Evolutionary conservation across 1,140 invertebrate genomes (phyloP), one percentile per base, ranked within the genome.

Genomic region (Temnothorax curvispinosus): DNA sequence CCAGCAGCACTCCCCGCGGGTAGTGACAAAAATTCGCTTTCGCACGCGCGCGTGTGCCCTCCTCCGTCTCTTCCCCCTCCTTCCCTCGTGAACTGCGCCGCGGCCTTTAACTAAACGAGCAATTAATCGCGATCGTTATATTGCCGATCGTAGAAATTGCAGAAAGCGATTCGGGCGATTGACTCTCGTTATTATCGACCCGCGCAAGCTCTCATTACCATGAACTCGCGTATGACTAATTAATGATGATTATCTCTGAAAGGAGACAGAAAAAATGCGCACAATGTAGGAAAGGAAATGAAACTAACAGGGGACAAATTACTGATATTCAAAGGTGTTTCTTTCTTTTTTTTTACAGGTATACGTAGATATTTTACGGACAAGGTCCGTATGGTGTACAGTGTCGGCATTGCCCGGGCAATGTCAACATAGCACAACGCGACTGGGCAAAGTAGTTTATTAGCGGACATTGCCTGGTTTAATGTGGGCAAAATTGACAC

Each of bases 21-120:
- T 52, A 78, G 60, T 65, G 77, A 81, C 62, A 81, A 81, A 81
- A 81, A 69, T 69, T 69, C 77, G 13, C 60, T 64, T 47, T 52
- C 77, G 47, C 62, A 67, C 47, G 47, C 76, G 41, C 44, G 27
- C 27, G 27, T 27, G 27, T 27, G 27, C 27, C 27, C 27, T 27
- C 27, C 27, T 27, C 27, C 27, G 27, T 27, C 27, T 0, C 35
- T 21, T 15, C 69, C 9, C 38, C 1, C 8, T 15, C 35, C 41
- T 1, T n/a, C 1, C 50, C 3, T 41, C 41, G 41, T 50, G 27
- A 71, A 52, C 27, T 71, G 27, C 76, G 41, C 44, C 75, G 32
- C 38, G 21, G 21, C 21, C 21, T 21, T 21, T 21, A 21, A 21
- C 21, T 21, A 21, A 21, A 21, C 21, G 21, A 21, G 21, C 21